Conservation (phyloP, 1,140 invertebrate genomes). For the Anoplophora glabripennis region DNA sequence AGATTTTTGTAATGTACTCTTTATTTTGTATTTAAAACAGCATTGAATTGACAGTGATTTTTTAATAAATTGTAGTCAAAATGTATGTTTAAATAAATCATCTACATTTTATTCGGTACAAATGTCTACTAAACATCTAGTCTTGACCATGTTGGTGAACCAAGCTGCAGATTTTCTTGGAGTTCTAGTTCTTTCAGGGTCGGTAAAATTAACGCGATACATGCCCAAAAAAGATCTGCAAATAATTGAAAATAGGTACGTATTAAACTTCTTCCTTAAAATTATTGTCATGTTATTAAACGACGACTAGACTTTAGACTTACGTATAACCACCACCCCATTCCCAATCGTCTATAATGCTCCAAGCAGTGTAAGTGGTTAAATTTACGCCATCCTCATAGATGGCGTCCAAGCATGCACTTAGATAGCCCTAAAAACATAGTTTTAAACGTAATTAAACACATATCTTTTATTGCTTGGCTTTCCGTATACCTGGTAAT, state of each 20-base stretch:
- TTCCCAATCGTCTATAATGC: slow-evolving; percentile 64
- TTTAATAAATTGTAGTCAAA: no score
- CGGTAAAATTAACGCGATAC: slow-evolving; percentile 69
- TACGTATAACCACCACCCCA: slow-evolving; percentile 54
- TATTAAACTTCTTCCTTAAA: no score
- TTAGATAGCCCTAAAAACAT: slow-evolving; percentile 48
- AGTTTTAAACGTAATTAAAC: no score
- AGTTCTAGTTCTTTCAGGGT: slow-evolving; percentile 61
- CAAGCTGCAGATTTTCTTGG: slow-evolving; percentile 25
- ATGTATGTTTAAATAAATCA: no score
- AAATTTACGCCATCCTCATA: slow-evolving; percentile 46
- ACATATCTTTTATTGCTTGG: no score
- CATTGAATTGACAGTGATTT: no score
- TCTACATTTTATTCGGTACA: no score
- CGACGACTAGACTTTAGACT: slow-evolving; percentile 40
- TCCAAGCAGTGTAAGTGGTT: slow-evolving; percentile 59
- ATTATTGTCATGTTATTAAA: no score
- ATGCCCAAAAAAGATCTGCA: slow-evolving; percentile 59
- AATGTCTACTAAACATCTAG: slow-evolving; percentile 9
- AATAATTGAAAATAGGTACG: no score
- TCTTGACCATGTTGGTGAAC: slow-evolving; percentile 19
- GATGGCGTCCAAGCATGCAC: slow-evolving; percentile 41
- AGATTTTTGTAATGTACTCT: no score
- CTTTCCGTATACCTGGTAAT: slow-evolving; percentile 34
- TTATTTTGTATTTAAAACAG: no score